Percentiles rank a stretch among this genome's conserved stretches.
Conservation (phyloP, 2,113 vertebrate species). For the Megatriorchis doriae region DNA sequence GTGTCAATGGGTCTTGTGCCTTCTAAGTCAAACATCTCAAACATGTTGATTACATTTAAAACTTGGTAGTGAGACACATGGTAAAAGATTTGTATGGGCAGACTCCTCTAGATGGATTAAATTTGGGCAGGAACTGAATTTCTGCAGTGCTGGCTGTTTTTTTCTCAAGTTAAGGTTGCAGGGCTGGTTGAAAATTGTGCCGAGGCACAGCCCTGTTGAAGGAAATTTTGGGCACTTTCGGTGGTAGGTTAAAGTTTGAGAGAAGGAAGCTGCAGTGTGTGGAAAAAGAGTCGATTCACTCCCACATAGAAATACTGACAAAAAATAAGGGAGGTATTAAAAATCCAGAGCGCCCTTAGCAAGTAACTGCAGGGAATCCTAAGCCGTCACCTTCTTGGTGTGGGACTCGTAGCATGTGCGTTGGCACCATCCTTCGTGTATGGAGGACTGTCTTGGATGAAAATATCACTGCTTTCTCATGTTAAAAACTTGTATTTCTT, state of each 20-base stretch:
- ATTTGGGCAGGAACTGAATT: neutral
- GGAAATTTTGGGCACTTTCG: neutral
- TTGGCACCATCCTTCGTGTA: neutral
- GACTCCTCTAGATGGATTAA: rapidly evolving
- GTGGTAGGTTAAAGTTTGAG: neutral
- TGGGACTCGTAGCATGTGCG: rapidly evolving
- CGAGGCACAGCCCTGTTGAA: no score
- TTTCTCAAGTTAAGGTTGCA: no score
- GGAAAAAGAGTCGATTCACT: neutral
- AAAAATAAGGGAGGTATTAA: neutral
- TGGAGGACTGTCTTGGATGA: rapidly evolving
- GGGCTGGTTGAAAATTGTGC: neutral
- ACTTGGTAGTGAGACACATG: no score
- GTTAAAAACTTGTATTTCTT: neutral
- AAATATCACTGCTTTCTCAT: neutral
- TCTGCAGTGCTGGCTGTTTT: neutral
- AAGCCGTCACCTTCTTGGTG: neutral
- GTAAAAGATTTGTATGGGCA: neutral
- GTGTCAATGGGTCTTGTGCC: rapidly evolving
- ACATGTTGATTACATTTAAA: neutral
- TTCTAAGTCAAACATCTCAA: neutral
- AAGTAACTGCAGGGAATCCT: neutral
- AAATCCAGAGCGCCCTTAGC: neutral
- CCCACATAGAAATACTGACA: neutral
- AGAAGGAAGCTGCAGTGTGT: neutral